These are phyloP conservation scores for Heliconius erato DNA, from an alignment of 2,888 invertebrate genomes.

Conservation along the genomic window DNA sequence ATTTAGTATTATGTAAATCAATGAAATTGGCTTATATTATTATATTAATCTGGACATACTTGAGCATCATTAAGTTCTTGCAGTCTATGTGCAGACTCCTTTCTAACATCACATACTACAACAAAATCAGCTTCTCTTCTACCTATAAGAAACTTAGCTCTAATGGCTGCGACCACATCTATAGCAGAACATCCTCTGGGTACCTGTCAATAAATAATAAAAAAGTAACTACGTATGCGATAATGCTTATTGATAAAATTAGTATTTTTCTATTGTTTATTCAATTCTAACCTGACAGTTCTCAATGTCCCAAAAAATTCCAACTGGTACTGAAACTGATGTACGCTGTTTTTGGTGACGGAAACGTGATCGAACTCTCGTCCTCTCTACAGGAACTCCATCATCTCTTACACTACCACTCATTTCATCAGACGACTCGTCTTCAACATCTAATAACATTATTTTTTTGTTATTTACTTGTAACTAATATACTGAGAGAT, in stretches of 20 bases:
- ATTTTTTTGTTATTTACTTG: neutral
- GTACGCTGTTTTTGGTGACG: conserved; percentile 74
- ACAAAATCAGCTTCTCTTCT: conserved; percentile 94
- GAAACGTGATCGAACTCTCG: conserved; percentile 74
- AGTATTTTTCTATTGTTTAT: neutral
- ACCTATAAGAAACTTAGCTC: conserved; percentile 90
- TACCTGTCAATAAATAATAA: conserved; percentile 80
- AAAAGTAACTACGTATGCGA: neutral
- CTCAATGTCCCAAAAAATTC: conserved; percentile 97
- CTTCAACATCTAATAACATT: conserved; percentile 70
- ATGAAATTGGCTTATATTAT: neutral
- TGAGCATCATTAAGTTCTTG: conserved; percentile 94
- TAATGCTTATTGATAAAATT: neutral
- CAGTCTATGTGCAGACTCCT: conserved; percentile 90
- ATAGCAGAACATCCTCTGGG: conserved; percentile 93
- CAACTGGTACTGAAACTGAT: conserved; percentile 86
- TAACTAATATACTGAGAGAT: neutral
- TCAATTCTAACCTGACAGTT: conserved; percentile 89
- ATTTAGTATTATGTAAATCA: neutral
- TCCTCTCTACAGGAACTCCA: conserved; percentile 67
- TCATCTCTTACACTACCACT: conserved; percentile 68
- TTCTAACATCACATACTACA: conserved; percentile 95
- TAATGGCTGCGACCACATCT: conserved; percentile 90
- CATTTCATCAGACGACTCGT: conserved; percentile 78
- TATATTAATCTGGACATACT: conserved; percentile 74